Base-by-base conservation (phyloP, 2,797 vertebrate genomes). In the Cyprinella venusta region DNA sequence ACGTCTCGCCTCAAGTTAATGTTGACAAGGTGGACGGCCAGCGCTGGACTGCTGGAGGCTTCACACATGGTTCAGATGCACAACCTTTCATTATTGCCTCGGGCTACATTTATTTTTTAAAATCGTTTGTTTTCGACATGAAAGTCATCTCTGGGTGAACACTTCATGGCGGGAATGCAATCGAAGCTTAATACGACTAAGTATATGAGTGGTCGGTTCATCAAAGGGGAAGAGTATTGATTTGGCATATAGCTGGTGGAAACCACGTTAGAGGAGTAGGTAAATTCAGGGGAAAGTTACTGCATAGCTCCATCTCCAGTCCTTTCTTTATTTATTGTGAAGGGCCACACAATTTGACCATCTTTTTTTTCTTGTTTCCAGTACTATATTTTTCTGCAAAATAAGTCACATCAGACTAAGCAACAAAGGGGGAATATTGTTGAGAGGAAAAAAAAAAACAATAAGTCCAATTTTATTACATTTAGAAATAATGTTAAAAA, bases 1-100 rank as follows among this genome's bases (percentile, higher is more conserved):
- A 91, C 85, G 89, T 92, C 92, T 81, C 72, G 52, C 65, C 40
- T 79, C 76, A 71, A 78, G 77, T 82, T 85, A 70, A 74, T 83
- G 63, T 81, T 79, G 77, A 84, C 72, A 67, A 59, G 74, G 67
- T 80, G 83, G 54, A 84, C 68, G 63, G 40, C 75, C 59, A 42
- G 36, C 24, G 18, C 52, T 69, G 80, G 63, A 50, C 75, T 76
- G 59, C 77, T 26, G 71, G 61, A 33, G 74, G 52, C 69, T 63
- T 87, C 71, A 13, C 61, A 77, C 59, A 71, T 85, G 71, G 50
- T 63, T 89, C 76, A 77, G 59, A 76, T 81, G 24, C 65, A 59
- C 54, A 78, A 70, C 79, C 64, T 59, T 80, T 76, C 67, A 45
- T 86, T 68, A 65, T 69, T 74, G 77, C 64, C 80, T 65, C 48